These are phyloP conservation scores for Hyposoter dolosus DNA, from an alignment of 2,888 invertebrate genomes.

Conservation along the genomic window DNA sequence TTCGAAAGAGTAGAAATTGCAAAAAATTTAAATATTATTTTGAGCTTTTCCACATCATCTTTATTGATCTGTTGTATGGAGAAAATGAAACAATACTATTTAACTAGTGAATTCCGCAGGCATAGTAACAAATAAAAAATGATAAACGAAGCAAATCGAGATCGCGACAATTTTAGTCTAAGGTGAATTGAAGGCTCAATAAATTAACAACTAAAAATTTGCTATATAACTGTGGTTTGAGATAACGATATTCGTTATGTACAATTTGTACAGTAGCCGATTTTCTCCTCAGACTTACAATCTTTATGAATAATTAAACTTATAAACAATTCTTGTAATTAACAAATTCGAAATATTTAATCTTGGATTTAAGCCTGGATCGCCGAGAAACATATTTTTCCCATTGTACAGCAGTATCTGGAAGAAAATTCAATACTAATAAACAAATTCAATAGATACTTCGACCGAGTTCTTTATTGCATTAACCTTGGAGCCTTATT, in stretches of 20 bases:
- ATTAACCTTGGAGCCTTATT: neutral
- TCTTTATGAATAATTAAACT: slow-evolving; percentile 49
- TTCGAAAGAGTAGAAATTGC: neutral
- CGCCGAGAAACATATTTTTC: slow-evolving; percentile 65
- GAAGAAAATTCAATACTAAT: slow-evolving; percentile 59
- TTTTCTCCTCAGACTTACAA: slow-evolving; percentile 51
- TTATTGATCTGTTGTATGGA: slow-evolving; percentile 55
- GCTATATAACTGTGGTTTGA: slow-evolving; percentile 37
- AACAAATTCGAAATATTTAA: slow-evolving; percentile 57
- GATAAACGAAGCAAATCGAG: slow-evolving; percentile 25
- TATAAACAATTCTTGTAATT: slow-evolving; percentile 50
- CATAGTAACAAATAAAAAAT: slow-evolving; percentile 32
- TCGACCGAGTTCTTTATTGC: neutral
- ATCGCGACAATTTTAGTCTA: slow-evolving; percentile 52
- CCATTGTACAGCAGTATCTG: slow-evolving; percentile 66
- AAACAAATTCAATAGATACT: slow-evolving; percentile 53
- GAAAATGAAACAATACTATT: slow-evolving; percentile 32
- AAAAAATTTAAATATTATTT: slow-evolving; percentile 20
- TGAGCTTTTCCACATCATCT: neutral
- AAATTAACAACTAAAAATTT: slow-evolving; percentile 41
- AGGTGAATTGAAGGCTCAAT: slow-evolving; percentile 58
- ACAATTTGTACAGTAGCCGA: slow-evolving; percentile 51
- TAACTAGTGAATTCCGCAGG: slow-evolving; percentile 58
- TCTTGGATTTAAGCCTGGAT: slow-evolving; percentile 60
- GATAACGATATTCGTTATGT: slow-evolving; percentile 52